Evolutionary conservation across 92 coral and sea anemone species (phyloP).

Genomic region (Umimayanthus chanpuru): DNA sequence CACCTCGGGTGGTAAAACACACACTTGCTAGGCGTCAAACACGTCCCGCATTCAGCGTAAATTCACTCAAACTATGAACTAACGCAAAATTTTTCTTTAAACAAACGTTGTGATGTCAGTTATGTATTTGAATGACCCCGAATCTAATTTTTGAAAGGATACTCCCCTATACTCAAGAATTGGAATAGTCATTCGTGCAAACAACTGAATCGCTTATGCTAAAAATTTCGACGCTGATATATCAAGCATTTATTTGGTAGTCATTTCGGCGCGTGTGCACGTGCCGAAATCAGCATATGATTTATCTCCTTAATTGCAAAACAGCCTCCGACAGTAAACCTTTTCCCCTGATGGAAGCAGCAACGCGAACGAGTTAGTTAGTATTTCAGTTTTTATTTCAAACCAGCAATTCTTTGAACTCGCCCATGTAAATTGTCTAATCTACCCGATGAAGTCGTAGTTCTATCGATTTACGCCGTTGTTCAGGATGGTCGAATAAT

Average conservation of each 20-base stretch:
- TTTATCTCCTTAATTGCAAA: slow-evolving; percentile 20
- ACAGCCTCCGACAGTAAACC: slow-evolving; percentile 24
- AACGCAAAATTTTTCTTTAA: not conserved
- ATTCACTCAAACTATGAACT: not conserved
- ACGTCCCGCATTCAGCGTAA: slow-evolving; percentile 10
- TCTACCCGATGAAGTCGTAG: not conserved
- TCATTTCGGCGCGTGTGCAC: slow-evolving; percentile 44
- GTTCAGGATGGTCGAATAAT: not conserved
- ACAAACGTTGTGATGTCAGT: not conserved
- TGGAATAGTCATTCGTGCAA: not conserved
- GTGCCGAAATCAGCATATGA: slow-evolving; percentile 48
- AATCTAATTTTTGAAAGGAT: not conserved
- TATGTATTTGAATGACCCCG: not conserved
- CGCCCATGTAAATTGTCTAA: not conserved
- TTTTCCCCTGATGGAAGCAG: slow-evolving; percentile 16
- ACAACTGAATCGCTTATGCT: slow-evolving; percentile 13
- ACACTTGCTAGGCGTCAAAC: slow-evolving; percentile 39
- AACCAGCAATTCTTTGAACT: not conserved
- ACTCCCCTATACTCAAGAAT: not conserved
- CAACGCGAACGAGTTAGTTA: not conserved
- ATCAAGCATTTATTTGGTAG: slow-evolving; percentile 12
- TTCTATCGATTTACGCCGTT: not conserved
- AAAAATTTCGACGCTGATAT: slow-evolving; percentile 7
- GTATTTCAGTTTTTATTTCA: too few species aligned
- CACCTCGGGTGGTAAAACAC: slow-evolving; percentile 43